A percentile compares a stretch with the other conserved stretches of the same genome.
phyloP scores from a whole-genome alignment of 2,888 invertebrate species.

The Icerya purchasi region DNA sequence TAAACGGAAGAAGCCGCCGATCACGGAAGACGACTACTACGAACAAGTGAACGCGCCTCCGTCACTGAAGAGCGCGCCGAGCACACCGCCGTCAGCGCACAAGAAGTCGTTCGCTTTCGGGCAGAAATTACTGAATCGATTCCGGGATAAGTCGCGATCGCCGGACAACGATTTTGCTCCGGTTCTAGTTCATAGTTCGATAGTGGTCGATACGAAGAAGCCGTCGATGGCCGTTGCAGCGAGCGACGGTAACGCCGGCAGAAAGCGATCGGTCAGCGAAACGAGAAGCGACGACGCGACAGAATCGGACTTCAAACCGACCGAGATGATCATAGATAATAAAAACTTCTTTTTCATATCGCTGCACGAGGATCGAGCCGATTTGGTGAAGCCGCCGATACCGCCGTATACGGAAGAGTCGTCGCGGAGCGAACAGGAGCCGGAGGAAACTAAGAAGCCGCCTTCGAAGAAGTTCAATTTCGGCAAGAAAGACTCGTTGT shows the following conservation, averaged over 20 bases:
- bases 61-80: constrained; percentile 3
- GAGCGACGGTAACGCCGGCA: background rate
- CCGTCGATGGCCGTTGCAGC: no score
- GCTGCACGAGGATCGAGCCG: constrained; percentile 15
- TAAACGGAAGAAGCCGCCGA: constrained; percentile 26
- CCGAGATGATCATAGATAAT: constrained; percentile 6
- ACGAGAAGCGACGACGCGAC: background rate
- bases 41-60: constrained; percentile 1
- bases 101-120: constrained; percentile 3
- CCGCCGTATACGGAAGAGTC: background rate
- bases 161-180: background rate
- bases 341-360: constrained; percentile 16
- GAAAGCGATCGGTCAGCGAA: no score
- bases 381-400: background rate
- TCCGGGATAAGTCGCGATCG: background rate
- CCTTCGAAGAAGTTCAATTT: background rate
- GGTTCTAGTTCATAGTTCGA: background rate
- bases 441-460: background rate
- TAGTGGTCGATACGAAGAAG: background rate
- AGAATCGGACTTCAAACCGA: background rate
- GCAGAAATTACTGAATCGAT: background rate
- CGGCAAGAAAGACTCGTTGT: background rate
- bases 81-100: constrained; percentile 1
- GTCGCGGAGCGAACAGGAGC: background rate
- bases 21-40: constrained; percentile 1